Base-by-base conservation (phyloP, 2,888 invertebrate genomes). In the Griposia aprilina region DNA sequence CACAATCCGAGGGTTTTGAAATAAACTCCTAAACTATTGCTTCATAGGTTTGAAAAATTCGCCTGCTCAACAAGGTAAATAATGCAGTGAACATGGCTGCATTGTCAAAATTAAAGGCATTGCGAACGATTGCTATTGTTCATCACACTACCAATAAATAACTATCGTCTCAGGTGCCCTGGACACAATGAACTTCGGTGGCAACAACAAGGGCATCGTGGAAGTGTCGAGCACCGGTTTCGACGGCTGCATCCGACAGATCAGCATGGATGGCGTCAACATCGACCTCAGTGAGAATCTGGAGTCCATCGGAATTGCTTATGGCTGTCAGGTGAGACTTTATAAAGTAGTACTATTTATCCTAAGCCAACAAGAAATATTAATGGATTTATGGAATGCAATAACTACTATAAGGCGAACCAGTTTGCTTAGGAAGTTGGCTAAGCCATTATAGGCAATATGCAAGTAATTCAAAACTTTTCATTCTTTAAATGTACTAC, bases 161-260 rank as follows among this genome's bases (percentile, higher is more conserved):
- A 62, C 0, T 41, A 20, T 41, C 36, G 36, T n/a, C 13, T 8
- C 17, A 80, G 94, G 95, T 0, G 95, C 96, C 0, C 97, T 98
- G 1, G 98, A 99, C 82, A 97, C 97, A 11, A 98, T 99, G 94
- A 99, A 98, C 95, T 98, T 99, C 88, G 99, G 99, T 84, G 99
- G 99, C 0, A 98, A 98, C 93, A 97, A 97, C 82, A 98, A 97
- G 82, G 97, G 97, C 2, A 98, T 97, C 84, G 93, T 95, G 45
- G 97, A 98, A 83, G 98, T 99, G 0, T 98, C 98, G 0, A 97
- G 97, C 69, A 96, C 97, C 69, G 98, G 98, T 81, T 99, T 99
- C 93, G 99, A 99, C 90, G 99, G 99, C 0, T 99, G 99, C 92
- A 98, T 99, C 80, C 98, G 98, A 86, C 97, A 98, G 86, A 98